A percentile compares a stretch with the other conserved stretches of the same genome.
These are phyloP conservation scores for Epinotia ramella DNA, from an alignment of 2,888 invertebrate genomes.

Conservation along the genomic window DNA sequence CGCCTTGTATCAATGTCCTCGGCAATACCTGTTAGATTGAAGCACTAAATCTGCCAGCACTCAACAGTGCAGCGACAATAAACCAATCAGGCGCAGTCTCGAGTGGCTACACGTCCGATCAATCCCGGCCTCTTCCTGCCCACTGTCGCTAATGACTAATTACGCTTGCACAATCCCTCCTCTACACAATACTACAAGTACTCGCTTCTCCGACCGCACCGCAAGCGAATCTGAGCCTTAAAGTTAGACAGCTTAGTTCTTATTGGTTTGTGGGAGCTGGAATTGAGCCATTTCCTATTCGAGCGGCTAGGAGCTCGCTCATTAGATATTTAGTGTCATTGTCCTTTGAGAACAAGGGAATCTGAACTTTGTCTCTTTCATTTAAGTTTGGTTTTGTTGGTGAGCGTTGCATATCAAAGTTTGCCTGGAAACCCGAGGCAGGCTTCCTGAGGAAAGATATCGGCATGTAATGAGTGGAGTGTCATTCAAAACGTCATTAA, in stretches of 20 bases:
- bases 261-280: slow-evolving; percentile 47
- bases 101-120: slow-evolving; percentile 66
- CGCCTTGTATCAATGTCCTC: not conserved
- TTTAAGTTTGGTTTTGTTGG: slow-evolving; percentile 51
- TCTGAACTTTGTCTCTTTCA: slow-evolving; percentile 39
- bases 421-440: slow-evolving; percentile 61
- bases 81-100: slow-evolving; percentile 62
- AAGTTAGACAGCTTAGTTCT: slow-evolving; percentile 46
- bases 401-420: slow-evolving; percentile 55
- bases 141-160: slow-evolving; percentile 82
- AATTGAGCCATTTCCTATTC: slow-evolving; percentile 67
- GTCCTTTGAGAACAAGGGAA: slow-evolving; percentile 50
- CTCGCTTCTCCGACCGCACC: slow-evolving; percentile 48
- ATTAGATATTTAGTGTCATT: slow-evolving; percentile 78
- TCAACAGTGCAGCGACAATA: slow-evolving; percentile 48
- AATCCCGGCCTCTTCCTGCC: slow-evolving; percentile 76
- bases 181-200: slow-evolving; percentile 66
- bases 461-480: slow-evolving; percentile 80
- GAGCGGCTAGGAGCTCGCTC: slow-evolving; percentile 66
- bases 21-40: slow-evolving; percentile 16
- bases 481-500: slow-evolving; percentile 81
- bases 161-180: slow-evolving; percentile 78
- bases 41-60: slow-evolving; percentile 20
- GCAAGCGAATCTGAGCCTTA: slow-evolving; percentile 59
- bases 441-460: slow-evolving; percentile 77